Percentiles rank a stretch among this genome's conserved stretches.
These are phyloP conservation scores for Parnassius glacialis DNA, from an alignment of 2,888 invertebrate species.

Conservation along the genomic window DNA sequence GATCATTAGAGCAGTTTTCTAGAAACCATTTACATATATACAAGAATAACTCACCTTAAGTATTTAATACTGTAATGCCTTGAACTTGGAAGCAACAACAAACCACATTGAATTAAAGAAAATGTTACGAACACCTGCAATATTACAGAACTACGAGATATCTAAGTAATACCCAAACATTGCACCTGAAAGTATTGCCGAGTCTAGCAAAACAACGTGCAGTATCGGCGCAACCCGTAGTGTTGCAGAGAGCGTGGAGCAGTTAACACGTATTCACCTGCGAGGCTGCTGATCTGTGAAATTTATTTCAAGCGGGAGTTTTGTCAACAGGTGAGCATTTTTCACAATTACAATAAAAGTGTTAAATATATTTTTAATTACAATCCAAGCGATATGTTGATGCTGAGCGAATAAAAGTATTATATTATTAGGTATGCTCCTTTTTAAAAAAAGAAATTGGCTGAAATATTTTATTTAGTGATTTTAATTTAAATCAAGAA, in stretches of 20 bases:
- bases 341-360: too few relatives aligned
- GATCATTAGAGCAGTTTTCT: too few relatives aligned
- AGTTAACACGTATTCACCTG: constrained; percentile 36
- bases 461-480: too few relatives aligned
- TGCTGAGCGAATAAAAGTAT: too few relatives aligned
- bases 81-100: too few relatives aligned
- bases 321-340: constrained; percentile 18
- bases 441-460: too few relatives aligned
- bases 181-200: constrained; percentile 35
- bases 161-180: constrained; percentile 22
- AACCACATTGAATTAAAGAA: neutral
- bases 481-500: too few relatives aligned
- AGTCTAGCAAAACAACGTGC: constrained; percentile 46
- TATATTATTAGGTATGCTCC: too few relatives aligned
- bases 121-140: constrained; percentile 13
- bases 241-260: constrained; percentile 39
- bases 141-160: neutral
- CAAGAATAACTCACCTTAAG: too few relatives aligned
- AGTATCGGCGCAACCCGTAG: constrained; percentile 38
- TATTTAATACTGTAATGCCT: too few relatives aligned
- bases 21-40: too few relatives aligned
- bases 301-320: constrained; percentile 2
- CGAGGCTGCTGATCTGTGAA: neutral
- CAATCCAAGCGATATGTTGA: neutral
- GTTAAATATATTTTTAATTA: neutral